Evolutionary conservation across 1,140 invertebrate genomes (phyloP).

Genomic region (Magallana angulata): DNA sequence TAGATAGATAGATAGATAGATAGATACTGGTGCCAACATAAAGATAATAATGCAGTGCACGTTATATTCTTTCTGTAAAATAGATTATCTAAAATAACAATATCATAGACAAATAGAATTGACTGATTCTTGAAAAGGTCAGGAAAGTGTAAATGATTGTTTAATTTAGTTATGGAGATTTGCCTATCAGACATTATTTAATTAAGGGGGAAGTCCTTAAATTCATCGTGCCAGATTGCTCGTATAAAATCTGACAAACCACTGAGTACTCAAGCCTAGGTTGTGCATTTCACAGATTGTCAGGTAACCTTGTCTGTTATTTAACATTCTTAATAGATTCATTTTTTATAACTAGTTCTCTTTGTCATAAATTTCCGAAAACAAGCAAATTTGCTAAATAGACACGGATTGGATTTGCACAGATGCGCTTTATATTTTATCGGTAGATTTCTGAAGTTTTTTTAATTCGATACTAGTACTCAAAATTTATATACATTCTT

Average conservation of each 20-base stretch:
- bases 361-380: no score
- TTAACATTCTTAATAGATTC: neutral
- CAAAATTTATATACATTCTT: no score
- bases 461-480: no score
- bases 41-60: no score
- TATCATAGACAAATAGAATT: neutral
- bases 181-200: neutral
- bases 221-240: neutral
- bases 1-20: no score
- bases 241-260: neutral
- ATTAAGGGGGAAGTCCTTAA: neutral
- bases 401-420: no score
- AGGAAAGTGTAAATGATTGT: neutral
- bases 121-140: neutral
- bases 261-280: neutral
- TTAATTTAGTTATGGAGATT: neutral
- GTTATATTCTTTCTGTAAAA: no score
- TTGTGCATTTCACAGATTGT: neutral
- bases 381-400: no score
- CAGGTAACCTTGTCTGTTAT: neutral
- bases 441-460: no score
- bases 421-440: no score
- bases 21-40: no score
- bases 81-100: no score
- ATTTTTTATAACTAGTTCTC: conserved; percentile 19